phyloP scores from a whole-genome alignment of 1,140 invertebrate genomes.

The Pseudoatta argentina region DNA sequence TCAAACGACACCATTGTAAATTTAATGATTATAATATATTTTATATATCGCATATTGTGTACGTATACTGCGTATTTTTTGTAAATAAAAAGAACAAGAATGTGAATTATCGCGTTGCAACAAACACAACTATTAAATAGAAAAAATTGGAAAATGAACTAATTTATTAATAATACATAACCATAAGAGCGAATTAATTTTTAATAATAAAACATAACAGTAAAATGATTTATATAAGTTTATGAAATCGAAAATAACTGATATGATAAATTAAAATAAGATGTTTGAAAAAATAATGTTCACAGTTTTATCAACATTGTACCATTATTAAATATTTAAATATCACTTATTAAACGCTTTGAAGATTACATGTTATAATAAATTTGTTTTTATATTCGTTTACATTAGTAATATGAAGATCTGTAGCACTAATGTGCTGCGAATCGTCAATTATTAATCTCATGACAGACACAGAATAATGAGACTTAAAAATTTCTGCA shows the following conservation, averaged over 20 bases:
- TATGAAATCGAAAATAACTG: background rate
- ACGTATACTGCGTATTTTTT: too few relatives aligned
- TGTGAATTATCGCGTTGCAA: too few relatives aligned
- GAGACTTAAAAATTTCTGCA: background rate
- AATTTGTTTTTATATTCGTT: conserved; percentile 72
- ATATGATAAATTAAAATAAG: background rate
- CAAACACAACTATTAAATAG: too few relatives aligned
- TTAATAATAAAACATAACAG: too few relatives aligned
- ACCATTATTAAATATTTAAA: background rate
- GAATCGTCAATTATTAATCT: conserved; percentile 13
- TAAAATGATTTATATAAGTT: background rate
- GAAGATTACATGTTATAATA: conserved; percentile 72
- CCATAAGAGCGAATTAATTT: too few relatives aligned
- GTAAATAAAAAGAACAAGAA: too few relatives aligned
- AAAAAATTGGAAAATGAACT: too few relatives aligned
- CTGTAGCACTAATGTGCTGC: background rate
- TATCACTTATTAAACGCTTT: background rate
- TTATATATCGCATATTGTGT: too few relatives aligned
- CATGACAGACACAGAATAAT: too few relatives aligned
- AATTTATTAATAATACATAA: too few relatives aligned
- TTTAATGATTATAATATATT: too few relatives aligned
- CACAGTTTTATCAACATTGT: conserved; percentile 9
- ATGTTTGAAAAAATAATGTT: background rate
- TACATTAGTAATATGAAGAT: conserved; percentile 68
- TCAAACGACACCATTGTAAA: too few relatives aligned